These are phyloP conservation scores for Menidia menidia DNA, from an alignment of 2,797 vertebrate genomes.

Conservation along the genomic window DNA sequence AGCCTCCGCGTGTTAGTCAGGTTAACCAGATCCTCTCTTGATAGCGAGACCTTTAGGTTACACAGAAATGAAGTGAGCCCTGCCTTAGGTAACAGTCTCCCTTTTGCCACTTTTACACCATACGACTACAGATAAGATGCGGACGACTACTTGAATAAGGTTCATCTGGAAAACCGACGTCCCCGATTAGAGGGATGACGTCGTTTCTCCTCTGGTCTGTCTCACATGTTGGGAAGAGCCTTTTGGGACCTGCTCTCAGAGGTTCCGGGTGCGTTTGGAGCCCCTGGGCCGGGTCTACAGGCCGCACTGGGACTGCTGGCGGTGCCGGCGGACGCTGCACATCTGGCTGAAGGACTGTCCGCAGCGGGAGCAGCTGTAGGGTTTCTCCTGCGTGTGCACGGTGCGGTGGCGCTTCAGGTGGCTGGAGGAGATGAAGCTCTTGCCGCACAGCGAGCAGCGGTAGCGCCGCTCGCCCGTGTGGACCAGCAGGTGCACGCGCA, in stretches of 20 bases:
- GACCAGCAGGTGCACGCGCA: constrained; percentile 79
- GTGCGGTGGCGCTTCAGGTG: constrained; percentile 80
- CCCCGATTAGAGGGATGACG: background rate
- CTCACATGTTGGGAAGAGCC: too few relatives aligned
- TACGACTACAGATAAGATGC: background rate
- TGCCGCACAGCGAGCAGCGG: constrained; percentile 74
- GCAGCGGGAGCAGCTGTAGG: constrained; percentile 77
- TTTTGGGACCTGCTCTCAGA: background rate
- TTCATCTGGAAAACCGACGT: background rate
- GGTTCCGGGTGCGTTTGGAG: background rate
- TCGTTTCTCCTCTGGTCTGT: too few relatives aligned
- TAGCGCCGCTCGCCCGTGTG: constrained; percentile 79
- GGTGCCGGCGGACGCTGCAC: constrained; percentile 77
- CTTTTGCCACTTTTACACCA: background rate
- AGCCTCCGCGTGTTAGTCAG: background rate
- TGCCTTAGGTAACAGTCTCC: background rate
- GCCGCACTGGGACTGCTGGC: constrained; percentile 79
- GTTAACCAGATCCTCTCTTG: background rate
- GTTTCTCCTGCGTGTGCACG: constrained; percentile 81
- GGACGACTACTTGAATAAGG: too few relatives aligned
- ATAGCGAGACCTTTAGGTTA: background rate
- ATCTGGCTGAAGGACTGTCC: constrained; percentile 81
- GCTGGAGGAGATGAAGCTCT: constrained; percentile 80
- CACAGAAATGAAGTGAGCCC: background rate
- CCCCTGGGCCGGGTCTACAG: constrained; percentile 44